Base-by-base conservation (phyloP, 2,888 invertebrate species). In the Acleris emargana region DNA sequence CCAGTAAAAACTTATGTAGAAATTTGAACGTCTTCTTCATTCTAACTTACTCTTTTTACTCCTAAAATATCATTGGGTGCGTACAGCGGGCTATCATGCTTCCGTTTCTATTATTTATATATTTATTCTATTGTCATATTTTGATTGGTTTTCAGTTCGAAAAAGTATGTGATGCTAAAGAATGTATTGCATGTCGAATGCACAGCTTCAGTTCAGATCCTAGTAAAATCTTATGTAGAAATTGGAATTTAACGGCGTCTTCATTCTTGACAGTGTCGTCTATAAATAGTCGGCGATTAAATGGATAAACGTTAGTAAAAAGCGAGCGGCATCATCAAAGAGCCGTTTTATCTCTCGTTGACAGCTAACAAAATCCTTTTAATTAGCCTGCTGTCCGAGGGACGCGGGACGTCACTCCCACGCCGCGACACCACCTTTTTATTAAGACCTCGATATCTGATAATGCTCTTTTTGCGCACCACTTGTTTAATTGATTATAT, bases 311-410 rank as follows among this genome's bases (percentile, higher is more conserved):
- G 59, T 50, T 59, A 43, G 59, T 60, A 60, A 60, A 66, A 66
- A 66, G 49, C 50, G 68, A 69, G 80, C 89, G 91, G 89, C 77
- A 74, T 72, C 76, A 72, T 89, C 81, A 91, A 91, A 90, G 85
- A 70, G 69, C 54, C 69, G 73, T 73, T 76, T 87, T 91, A 91
- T 92, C 91, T 86, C 74, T 70, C 77, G 84, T 86, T 91, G 91
- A 92, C 91, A 91, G 88, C 86, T 89, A 82, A 91, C 90, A 90
- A 91, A 91, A 90, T 90, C 90, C 89, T 89, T 92, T 92, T 92
- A 92, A 92, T 92, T 91, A 91, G 85, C 71, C 75, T 73, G 80
- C 78, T 82, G 83, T 76, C 75, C 73, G 77, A 71, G 68, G 73
- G 69, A 67, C 54, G 38, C 38, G 38, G 45, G 73, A 69, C 68